Conservation (phyloP, 2,888 invertebrate species). For the Drosophila koepferae region DNA sequence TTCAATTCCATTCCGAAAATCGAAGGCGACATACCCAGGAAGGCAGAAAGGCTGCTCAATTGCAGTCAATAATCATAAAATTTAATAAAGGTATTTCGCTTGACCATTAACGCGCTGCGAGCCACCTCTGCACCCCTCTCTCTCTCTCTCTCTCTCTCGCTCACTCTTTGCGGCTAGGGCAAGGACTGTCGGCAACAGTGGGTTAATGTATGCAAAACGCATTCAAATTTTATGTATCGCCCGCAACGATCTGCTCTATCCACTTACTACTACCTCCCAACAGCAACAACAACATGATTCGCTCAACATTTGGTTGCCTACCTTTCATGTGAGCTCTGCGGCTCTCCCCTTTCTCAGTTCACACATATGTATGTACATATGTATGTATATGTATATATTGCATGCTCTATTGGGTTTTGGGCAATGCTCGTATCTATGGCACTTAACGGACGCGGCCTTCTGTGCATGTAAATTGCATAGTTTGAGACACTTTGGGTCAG, state of each 20-base stretch:
- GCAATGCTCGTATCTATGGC: constrained; percentile 51
- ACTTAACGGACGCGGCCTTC: constrained; percentile 58
- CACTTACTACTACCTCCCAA: constrained; percentile 16
- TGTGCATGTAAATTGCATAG: constrained; percentile 79
- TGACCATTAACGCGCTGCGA: constrained; percentile 51
- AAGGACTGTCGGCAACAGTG: constrained; percentile 72
- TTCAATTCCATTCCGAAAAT: constrained; percentile 74
- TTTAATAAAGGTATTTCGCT: constrained; percentile 78
- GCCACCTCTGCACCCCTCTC: not conserved
- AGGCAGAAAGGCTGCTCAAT: constrained; percentile 65
- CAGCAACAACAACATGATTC: constrained; percentile 75
- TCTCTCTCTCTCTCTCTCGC: not conserved
- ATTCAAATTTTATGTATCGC: constrained; percentile 85
- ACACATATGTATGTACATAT: too few species aligned
- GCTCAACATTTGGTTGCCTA: constrained; percentile 56
- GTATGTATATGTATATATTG: constrained; percentile 42
- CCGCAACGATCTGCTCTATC: constrained; percentile 77
- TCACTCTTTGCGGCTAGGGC: not conserved
- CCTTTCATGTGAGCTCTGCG: constrained; percentile 44
- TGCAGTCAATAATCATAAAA: constrained; percentile 81
- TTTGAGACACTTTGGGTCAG: constrained; percentile 75
- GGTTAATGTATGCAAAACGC: constrained; percentile 85
- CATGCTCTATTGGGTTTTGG: constrained; percentile 72
- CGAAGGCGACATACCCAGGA: constrained; percentile 63
- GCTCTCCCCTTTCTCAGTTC: constrained; percentile 20